Conservation (phyloP, 2,113 vertebrate genomes). For the human region GRCh38 chr3:16322501-16323000, state of each 20-base stretch:
- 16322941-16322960: neutral
- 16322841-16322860: neutral
- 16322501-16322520: neutral
- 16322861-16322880: neutral
- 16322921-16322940: neutral
- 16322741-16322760: neutral
- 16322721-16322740: neutral
- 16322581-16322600: neutral
- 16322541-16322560: neutral
- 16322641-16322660: neutral
- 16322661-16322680: too few relatives aligned
- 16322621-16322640: accelerated
- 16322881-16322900: neutral
- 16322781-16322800: neutral
- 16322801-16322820: neutral
- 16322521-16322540: neutral
- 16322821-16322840: neutral
- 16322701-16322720: too few relatives aligned
- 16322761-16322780: neutral
- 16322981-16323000: neutral
- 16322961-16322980: neutral
- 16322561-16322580: neutral
- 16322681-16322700: too few relatives aligned
- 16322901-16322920: neutral
- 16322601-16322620: neutral